These are phyloP conservation scores for human DNA, from an alignment of 2,113 vertebrate genomes.

Conservation along the genomic window DNA sequence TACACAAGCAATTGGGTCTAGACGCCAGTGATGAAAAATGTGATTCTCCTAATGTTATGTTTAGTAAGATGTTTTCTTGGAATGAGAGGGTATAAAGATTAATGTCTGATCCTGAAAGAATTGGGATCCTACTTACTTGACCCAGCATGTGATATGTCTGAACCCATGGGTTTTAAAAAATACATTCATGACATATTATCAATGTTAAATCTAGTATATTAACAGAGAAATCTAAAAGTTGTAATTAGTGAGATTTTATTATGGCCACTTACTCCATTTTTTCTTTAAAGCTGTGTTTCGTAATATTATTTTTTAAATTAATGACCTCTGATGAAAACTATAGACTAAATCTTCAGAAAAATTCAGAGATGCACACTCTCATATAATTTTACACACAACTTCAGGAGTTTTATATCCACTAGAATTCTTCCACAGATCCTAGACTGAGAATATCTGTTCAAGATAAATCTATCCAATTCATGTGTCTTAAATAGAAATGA, in stretches of 20 bases:
- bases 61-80: not conserved
- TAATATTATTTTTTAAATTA: not conserved
- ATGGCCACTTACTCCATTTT: not conserved
- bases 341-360: not conserved
- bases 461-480: conserved; percentile 31
- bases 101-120: not conserved
- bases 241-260: not conserved
- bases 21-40: not conserved
- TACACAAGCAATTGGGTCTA: not conserved
- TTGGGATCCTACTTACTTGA: not conserved
- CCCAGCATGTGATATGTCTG: not conserved
- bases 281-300: not conserved
- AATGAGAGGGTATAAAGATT: not conserved
- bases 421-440: conserved; percentile 28
- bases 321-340: not conserved
- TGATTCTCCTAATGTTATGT: not conserved
- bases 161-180: not conserved
- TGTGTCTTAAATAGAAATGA: conserved; percentile 61
- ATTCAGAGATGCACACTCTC: not conserved
- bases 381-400: not conserved
- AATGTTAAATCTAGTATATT: not conserved
- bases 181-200: not conserved
- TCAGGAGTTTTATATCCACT: not conserved
- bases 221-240: not conserved
- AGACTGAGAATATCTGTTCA: conserved; percentile 42